Percentiles rank a stretch among this genome's conserved stretches.
These are phyloP conservation scores for Rhynchopsitta pachyrhyncha DNA, from an alignment of 2,113 vertebrate species.

Conservation along the genomic window DNA sequence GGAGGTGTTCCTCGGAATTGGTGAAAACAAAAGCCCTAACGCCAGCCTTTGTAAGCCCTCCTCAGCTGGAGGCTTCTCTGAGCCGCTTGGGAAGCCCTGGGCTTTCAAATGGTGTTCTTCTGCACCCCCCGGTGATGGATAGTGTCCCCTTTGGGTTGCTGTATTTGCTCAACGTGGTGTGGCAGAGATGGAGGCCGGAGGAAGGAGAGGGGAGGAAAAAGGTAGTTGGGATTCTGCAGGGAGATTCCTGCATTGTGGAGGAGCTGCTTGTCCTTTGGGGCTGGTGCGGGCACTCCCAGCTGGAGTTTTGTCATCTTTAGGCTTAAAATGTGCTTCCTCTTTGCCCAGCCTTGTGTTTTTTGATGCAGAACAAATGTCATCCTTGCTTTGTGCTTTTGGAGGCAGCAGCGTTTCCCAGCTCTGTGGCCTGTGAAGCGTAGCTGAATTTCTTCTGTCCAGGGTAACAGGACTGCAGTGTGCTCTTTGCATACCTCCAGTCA, in stretches of 20 bases:
- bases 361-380: not conserved
- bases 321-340: not conserved
- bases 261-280: not conserved
- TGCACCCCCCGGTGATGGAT: not conserved
- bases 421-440: slow-evolving; percentile 7
- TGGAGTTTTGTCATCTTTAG: not conserved
- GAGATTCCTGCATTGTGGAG: slow-evolving; percentile 11
- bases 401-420: not conserved
- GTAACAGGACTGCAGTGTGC: not conserved
- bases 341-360: not conserved
- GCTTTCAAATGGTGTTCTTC: not conserved
- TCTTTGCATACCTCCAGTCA: not conserved
- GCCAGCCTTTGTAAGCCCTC: not conserved
- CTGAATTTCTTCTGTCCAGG: not conserved
- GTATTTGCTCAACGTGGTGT: not conserved
- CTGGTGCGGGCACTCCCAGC: not conserved
- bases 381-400: not conserved
- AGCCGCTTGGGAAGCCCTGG: not conserved
- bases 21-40: not conserved
- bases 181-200: slow-evolving; percentile 23
- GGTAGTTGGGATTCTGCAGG: slow-evolving; percentile 10
- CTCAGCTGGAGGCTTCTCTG: not conserved
- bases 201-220: not conserved
- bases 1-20: not conserved
- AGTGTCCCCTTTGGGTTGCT: not conserved